These are phyloP conservation scores for Erebia palarica DNA, from an alignment of 2,888 invertebrate species.

Conservation along the genomic window DNA sequence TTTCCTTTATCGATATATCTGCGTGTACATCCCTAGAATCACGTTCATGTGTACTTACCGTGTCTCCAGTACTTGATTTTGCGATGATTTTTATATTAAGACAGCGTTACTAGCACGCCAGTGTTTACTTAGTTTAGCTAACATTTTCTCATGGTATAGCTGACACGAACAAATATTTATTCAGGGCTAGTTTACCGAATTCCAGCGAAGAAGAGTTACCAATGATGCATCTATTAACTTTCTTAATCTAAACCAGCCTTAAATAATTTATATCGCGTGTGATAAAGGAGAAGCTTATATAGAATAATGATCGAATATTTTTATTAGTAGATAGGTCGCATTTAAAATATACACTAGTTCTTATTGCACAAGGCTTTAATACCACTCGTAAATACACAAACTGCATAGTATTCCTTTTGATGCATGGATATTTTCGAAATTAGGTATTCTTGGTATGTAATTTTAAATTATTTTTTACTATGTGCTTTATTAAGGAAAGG, in stretches of 20 bases:
- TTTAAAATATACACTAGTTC: conserved; percentile 35
- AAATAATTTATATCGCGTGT: neutral
- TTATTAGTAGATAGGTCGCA: conserved; percentile 30
- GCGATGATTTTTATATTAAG: conserved; percentile 18
- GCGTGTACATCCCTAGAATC: conserved; percentile 52
- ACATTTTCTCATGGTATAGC: neutral
- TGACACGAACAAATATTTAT: neutral
- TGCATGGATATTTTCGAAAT: conserved; percentile 30
- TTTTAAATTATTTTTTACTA: conserved; percentile 8
- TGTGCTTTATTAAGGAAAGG: conserved; percentile 30
- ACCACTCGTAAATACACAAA: conserved; percentile 27
- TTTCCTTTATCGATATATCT: conserved; percentile 48
- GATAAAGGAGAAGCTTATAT: neutral
- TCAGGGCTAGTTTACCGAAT: neutral
- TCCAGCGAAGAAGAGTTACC: neutral
- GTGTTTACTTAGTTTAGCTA: neutral
- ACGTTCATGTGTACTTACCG: conserved; percentile 45
- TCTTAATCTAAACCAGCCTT: neutral
- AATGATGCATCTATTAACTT: neutral
- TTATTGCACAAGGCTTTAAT: conserved; percentile 43
- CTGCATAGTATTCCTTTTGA: conserved; percentile 19
- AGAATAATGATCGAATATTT: conserved; percentile 21
- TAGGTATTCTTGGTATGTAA: conserved; percentile 8
- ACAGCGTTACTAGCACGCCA: neutral
- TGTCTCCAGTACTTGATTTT: conserved; percentile 41